phyloP scores from a whole-genome alignment of 2,113 vertebrate species.

The Turdus rufiventris region DNA sequence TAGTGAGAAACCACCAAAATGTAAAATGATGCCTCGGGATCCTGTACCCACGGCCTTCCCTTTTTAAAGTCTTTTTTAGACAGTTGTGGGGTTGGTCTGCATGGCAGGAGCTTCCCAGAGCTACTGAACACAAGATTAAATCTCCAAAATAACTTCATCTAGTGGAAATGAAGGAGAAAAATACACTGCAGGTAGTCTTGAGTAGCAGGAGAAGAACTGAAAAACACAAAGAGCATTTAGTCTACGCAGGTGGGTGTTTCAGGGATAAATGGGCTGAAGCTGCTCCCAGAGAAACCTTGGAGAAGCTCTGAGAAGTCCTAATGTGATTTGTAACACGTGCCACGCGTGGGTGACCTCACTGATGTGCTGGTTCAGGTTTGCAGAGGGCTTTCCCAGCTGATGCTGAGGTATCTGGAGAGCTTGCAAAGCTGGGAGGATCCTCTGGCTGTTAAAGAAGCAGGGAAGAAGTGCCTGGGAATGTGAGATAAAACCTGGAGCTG shows the following conservation, averaged over 20 bases:
- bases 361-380: not conserved
- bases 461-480: not conserved
- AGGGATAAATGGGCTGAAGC: not conserved
- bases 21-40: not conserved
- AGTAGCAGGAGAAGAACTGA: not conserved
- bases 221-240: not conserved
- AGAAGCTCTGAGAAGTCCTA: not conserved
- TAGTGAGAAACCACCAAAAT: slow-evolving; percentile 42
- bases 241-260: not conserved
- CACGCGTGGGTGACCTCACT: not conserved
- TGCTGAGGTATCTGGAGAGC: not conserved
- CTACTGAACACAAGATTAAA: not conserved
- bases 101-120: not conserved
- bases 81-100: not conserved
- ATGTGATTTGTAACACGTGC: not conserved
- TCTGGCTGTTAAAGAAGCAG: not conserved
- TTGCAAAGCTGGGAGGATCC: not conserved
- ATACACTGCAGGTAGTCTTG: not conserved
- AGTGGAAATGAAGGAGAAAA: not conserved
- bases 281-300: not conserved
- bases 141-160: not conserved
- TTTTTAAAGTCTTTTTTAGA: not conserved
- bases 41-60: not conserved
- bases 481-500: not conserved
- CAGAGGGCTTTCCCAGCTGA: not conserved